Evolutionary conservation across 2,888 invertebrate species (phyloP).

Genomic region (Apantesis nais): DNA sequence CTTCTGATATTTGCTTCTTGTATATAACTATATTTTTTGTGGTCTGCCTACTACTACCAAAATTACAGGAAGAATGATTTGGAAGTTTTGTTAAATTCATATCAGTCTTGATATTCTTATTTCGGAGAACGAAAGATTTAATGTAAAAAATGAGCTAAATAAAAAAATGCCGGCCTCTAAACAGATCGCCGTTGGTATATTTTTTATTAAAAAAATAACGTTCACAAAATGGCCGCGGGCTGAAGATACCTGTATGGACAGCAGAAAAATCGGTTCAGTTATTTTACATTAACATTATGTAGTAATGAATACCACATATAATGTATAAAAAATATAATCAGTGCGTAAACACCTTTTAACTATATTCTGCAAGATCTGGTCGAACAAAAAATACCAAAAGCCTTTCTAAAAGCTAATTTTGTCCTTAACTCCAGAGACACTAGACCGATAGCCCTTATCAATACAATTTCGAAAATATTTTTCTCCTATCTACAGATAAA

Average conservation of each 20-base stretch:
- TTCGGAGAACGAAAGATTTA: slow-evolving; percentile 30
- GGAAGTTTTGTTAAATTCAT: slow-evolving; percentile 17
- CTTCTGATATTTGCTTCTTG: too few species aligned
- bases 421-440: too few species aligned
- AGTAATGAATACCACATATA: too few species aligned
- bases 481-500: too few species aligned
- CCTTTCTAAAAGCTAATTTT: too few species aligned
- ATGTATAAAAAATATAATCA: too few species aligned
- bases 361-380: too few species aligned
- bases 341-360: too few species aligned
- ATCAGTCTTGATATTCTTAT: slow-evolving; percentile 15
- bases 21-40: neutral
- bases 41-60: slow-evolving; percentile 14
- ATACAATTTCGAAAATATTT: too few species aligned
- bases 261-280: slow-evolving; percentile 41
- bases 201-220: slow-evolving; percentile 55
- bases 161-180: slow-evolving; percentile 45
- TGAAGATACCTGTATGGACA: slow-evolving; percentile 54
- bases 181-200: slow-evolving; percentile 51
- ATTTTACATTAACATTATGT: too few species aligned
- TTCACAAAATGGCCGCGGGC: slow-evolving; percentile 68
- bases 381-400: too few species aligned
- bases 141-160: slow-evolving; percentile 38
- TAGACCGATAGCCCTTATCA: too few species aligned
- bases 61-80: slow-evolving; percentile 27